These are phyloP conservation scores for Drosophila kurseongensis DNA, from an alignment of 1,140 invertebrate genomes.

Conservation along the genomic window DNA sequence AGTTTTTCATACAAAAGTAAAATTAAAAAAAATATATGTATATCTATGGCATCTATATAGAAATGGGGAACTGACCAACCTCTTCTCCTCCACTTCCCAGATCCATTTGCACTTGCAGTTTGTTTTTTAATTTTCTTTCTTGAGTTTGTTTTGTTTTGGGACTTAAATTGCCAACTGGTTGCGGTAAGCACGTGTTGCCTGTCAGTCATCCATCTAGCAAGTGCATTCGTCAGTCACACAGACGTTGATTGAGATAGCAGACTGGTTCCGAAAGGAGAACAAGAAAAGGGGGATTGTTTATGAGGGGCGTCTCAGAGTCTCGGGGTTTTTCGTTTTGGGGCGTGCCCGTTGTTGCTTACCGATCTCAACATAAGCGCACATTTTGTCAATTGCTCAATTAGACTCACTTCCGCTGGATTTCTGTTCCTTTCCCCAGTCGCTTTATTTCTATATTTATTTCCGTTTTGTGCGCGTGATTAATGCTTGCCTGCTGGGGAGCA, in stretches of 20 bases:
- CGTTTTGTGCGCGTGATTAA: conserved; percentile 78
- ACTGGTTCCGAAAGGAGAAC: conserved; percentile 2
- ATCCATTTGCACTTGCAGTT: conserved; percentile 5
- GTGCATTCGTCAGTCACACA: conserved; percentile 20
- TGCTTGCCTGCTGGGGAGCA: conserved; percentile 58
- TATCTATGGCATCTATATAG: too few relatives aligned
- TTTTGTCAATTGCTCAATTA: conserved; percentile 79
- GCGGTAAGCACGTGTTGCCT: conserved; percentile 51
- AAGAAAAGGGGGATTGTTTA: neutral
- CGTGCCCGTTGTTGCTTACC: conserved; percentile 15
- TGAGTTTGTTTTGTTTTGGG: conserved; percentile 19
- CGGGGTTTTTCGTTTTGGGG: conserved; percentile 28
- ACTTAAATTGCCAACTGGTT: conserved; percentile 46
- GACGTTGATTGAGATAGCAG: conserved; percentile 54
- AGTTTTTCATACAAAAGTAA: too few relatives aligned
- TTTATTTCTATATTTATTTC: conserved; percentile 72
- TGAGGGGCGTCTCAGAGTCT: conserved; percentile 25
- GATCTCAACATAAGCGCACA: conserved; percentile 49
- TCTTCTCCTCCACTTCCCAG: neutral
- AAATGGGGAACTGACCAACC: neutral
- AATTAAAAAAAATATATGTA: too few relatives aligned
- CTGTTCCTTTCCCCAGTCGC: neutral
- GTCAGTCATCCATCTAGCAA: conserved; percentile 41
- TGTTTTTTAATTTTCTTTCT: neutral
- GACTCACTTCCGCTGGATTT: conserved; percentile 73